Conservation (phyloP, 2,113 vertebrate genomes). For the Tichodroma muraria region DNA sequence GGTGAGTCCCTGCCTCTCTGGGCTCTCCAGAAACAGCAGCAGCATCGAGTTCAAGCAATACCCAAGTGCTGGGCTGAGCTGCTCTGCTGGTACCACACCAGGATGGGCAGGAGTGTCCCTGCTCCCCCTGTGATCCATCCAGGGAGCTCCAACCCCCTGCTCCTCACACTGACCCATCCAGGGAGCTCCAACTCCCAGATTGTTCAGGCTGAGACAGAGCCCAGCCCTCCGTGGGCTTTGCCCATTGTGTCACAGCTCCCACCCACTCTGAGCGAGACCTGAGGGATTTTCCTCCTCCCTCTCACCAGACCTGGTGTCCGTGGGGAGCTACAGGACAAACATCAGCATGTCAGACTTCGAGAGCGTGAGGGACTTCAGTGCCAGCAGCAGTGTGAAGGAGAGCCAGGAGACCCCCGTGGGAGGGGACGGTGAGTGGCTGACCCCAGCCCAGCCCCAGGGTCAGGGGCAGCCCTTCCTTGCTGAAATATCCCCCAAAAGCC, state of each 20-base stretch:
- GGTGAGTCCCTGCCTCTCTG: slow-evolving; percentile 55
- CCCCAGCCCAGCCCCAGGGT: accelerated
- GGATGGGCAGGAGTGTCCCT: not conserved
- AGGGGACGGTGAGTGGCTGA: slow-evolving; percentile 32
- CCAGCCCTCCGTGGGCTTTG: accelerated
- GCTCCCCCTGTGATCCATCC: not conserved
- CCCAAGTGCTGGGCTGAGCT: not conserved
- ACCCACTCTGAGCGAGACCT: accelerated
- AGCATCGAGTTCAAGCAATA: accelerated
- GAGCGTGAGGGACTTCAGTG: slow-evolving; percentile 35
- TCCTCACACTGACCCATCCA: not conserved
- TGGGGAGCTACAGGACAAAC: slow-evolving; percentile 75
- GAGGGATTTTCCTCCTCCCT: not conserved
- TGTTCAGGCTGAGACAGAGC: not conserved
- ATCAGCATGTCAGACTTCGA: slow-evolving; percentile 75
- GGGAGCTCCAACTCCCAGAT: accelerated
- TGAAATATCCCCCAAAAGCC: not conserved
- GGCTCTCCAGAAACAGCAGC: accelerated
- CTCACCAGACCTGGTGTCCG: slow-evolving; percentile 66
- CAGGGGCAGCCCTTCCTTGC: accelerated
- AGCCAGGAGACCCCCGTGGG: slow-evolving; percentile 48
- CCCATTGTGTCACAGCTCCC: accelerated
- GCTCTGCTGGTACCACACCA: not conserved
- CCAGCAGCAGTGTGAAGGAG: slow-evolving; percentile 4
- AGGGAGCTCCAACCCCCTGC: accelerated